phyloP scores from a whole-genome alignment of 1,140 invertebrate species.

The Caerostris darwini region DNA sequence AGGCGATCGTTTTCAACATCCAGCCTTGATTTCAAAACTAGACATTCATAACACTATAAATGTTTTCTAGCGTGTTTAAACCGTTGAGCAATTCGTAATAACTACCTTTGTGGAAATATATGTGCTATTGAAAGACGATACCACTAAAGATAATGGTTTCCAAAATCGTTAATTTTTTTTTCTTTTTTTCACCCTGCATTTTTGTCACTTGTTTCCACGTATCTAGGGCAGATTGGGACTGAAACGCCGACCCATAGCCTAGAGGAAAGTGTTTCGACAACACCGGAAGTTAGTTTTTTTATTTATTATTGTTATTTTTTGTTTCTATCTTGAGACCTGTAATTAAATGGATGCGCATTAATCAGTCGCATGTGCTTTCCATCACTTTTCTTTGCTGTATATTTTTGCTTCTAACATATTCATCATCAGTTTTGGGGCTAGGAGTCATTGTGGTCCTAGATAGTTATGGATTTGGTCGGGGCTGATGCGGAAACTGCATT shows the following conservation, averaged over 20 bases:
- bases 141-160: not conserved
- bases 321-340: not conserved
- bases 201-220: constrained; percentile 35
- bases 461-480: too few species aligned
- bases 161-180: constrained; percentile 23
- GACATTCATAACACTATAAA: not conserved
- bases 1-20: too few species aligned
- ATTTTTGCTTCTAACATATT: too few species aligned
- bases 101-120: not conserved
- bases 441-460: too few species aligned
- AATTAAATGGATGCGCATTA: constrained; percentile 21
- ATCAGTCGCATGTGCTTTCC: not conserved
- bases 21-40: too few species aligned
- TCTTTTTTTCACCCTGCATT: not conserved
- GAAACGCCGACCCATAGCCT: constrained; percentile 29
- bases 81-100: not conserved
- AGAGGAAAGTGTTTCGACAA: constrained; percentile 9
- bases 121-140: not conserved
- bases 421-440: too few species aligned
- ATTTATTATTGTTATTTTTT: not conserved
- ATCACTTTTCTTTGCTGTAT: too few species aligned
- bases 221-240: constrained; percentile 23
- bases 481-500: too few species aligned
- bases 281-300: constrained; percentile 34
- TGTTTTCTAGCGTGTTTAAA: not conserved